Conservation (phyloP, 2,113 vertebrate species). For the Scophthalmus maximus region DNA sequence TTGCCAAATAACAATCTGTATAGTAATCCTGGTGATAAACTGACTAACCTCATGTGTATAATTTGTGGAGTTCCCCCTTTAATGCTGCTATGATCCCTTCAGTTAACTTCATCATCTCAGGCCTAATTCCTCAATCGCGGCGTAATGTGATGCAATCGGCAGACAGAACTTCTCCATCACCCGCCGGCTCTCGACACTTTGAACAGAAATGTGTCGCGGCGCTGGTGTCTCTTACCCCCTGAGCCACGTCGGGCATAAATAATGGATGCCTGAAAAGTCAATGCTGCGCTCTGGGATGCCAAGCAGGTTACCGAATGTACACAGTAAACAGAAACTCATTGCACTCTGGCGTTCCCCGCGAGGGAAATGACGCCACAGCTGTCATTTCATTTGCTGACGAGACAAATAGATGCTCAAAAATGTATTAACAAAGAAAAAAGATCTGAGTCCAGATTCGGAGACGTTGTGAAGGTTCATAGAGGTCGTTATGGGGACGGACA, state of each 20-base stretch:
- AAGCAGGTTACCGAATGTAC: constrained; percentile 29
- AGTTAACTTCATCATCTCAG: not conserved
- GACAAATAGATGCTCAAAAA: not conserved
- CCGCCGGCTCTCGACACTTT: constrained; percentile 7
- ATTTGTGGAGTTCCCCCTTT: not conserved
- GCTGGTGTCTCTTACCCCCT: constrained; percentile 24
- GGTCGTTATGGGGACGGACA: not conserved
- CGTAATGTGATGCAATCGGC: not conserved
- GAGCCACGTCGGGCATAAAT: constrained; percentile 46
- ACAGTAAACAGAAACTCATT: not conserved
- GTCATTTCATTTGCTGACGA: not conserved
- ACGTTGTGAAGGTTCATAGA: not conserved
- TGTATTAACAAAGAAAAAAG: not conserved
- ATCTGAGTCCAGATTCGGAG: not conserved
- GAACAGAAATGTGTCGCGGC: constrained; percentile 40
- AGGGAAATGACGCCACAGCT: not conserved
- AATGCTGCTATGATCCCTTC: not conserved
- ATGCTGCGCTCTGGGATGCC: constrained; percentile 24
- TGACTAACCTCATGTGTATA: not conserved
- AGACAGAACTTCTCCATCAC: constrained; percentile 14
- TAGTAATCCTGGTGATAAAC: too few relatives aligned
- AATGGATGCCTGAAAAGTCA: constrained; percentile 49
- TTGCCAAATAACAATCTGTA: too few relatives aligned
- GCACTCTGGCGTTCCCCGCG: not conserved
- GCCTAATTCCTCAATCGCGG: constrained; percentile 14